Evolutionary conservation across 1,140 invertebrate species (phyloP), one percentile per base, ranked within the genome.

Genomic region (Saccostrea cuccullata): DNA sequence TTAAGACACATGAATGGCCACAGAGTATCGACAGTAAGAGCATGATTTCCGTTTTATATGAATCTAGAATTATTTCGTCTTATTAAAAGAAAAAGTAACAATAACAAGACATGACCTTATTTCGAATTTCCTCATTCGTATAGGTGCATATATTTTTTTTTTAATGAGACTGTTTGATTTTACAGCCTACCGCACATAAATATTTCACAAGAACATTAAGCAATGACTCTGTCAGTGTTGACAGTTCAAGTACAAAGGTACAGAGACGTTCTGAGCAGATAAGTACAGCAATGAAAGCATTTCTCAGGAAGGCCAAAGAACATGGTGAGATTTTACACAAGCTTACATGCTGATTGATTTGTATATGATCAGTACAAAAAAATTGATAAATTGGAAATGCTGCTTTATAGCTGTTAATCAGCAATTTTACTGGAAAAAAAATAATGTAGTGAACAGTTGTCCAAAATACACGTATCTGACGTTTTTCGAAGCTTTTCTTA

Each of bases 201-300:
- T 73, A 13, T 73, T 26, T 77, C 12, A 36, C 70, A 77, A 77
- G 70, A 77, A 77, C 70, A 30, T 77, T 77, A 30, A 77, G 30
- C 26, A 36, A 77, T 4, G 30, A 36, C 26, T 13, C 26, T 3
- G 26, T 30, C 70, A 77, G 70, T 36, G 15, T 13, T 13, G 70
- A 77, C 26, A 9, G 13, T 30, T 15, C 23, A 36, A 26, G 5
- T 77, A 77, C 23, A 12, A 26, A 36, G 30, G 13, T 36, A 77
- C 23, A 77, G 30, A 77, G 70, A 11, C 26, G 70, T 36, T 26
- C 70, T 17, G 70, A 77, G 30, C 23, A 77, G 26, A 26, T 77
- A 26, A 77, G 70, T 36, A 12, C 70, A 11, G 70, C 70, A 77
- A 77, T 77, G 70, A 77, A 77, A 77, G 70, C 70, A 8, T 77